phyloP scores from a whole-genome alignment of 1,140 invertebrate genomes.

The Polyergus mexicanus region DNA sequence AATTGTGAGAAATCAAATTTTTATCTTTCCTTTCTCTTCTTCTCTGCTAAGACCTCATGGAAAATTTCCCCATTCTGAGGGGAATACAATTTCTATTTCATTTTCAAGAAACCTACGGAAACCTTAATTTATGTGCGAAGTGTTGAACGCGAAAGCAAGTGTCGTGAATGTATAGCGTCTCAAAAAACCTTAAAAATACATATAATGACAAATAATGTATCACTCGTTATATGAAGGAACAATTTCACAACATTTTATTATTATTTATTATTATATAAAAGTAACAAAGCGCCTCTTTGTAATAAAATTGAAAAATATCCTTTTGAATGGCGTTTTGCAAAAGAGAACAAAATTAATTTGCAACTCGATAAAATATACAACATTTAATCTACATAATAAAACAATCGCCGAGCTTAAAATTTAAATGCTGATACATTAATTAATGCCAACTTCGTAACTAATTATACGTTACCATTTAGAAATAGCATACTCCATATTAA shows the following conservation, averaged over 20 bases:
- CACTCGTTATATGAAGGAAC: neutral
- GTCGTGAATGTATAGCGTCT: neutral
- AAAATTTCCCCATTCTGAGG: conserved; percentile 25
- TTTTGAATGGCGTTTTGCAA: neutral
- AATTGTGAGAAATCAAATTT: conserved; percentile 38
- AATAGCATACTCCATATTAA: neutral
- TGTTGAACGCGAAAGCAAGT: conserved; percentile 19
- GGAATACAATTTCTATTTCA: conserved; percentile 16
- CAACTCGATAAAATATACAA: no score
- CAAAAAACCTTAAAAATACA: neutral
- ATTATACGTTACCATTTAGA: neutral
- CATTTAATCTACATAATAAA: neutral
- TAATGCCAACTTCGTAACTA: neutral
- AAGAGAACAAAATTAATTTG: neutral
- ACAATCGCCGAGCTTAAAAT: neutral
- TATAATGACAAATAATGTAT: conserved; percentile 11
- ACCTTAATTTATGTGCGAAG: conserved; percentile 39
- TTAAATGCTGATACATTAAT: neutral
- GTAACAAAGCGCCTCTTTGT: neutral
- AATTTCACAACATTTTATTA: neutral
- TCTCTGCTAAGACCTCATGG: neutral
- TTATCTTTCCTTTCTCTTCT: neutral
- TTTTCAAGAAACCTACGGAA: conserved; percentile 19
- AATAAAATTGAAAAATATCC: neutral
- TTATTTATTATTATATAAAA: neutral